A percentile compares a stretch with the other conserved stretches of the same genome.
Conservation (phyloP, 2,113 vertebrate genomes). For the Oceanites oceanicus region DNA sequence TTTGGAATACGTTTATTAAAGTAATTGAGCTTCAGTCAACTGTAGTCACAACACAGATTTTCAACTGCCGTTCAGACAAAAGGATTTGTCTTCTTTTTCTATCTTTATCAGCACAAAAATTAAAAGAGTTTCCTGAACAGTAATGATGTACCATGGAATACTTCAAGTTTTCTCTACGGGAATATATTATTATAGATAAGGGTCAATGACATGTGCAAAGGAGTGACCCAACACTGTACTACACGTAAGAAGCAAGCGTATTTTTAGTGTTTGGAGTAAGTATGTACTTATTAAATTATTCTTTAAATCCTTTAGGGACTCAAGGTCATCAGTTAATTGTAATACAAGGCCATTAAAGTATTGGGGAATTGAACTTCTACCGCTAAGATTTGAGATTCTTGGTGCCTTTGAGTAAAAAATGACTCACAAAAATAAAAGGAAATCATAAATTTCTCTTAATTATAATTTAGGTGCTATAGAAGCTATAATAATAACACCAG, state of each 20-base stretch:
- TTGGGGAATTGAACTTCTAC: not conserved
- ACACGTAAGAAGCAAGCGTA: conserved; percentile 23
- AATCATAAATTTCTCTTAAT: not conserved
- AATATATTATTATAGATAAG: conserved; percentile 56
- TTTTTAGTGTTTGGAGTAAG: conserved; percentile 8
- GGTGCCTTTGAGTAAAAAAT: not conserved
- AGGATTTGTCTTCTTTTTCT: conserved; percentile 35
- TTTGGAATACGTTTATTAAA: conserved; percentile 75
- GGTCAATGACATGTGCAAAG: conserved; percentile 47
- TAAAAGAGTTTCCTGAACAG: conserved; percentile 53
- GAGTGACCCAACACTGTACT: conserved; percentile 3
- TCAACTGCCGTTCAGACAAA: conserved; percentile 68
- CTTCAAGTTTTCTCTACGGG: conserved; percentile 49
- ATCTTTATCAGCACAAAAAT: conserved; percentile 69
- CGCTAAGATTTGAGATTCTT: not conserved
- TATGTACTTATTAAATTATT: conserved; percentile 29
- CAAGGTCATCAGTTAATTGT: conserved; percentile 47
- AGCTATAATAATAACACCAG: not conserved
- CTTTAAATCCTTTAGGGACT: not conserved
- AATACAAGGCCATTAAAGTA: not conserved
- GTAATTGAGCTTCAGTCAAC: conserved; percentile 75
- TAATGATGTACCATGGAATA: conserved; percentile 31
- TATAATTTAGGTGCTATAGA: not conserved
- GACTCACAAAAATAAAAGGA: not conserved
- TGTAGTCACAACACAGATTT: conserved; percentile 75